A percentile compares a stretch with the other conserved stretches of the same genome.
phyloP scores from a whole-genome alignment of 2,888 invertebrate species.

The Chalcis sispes region DNA sequence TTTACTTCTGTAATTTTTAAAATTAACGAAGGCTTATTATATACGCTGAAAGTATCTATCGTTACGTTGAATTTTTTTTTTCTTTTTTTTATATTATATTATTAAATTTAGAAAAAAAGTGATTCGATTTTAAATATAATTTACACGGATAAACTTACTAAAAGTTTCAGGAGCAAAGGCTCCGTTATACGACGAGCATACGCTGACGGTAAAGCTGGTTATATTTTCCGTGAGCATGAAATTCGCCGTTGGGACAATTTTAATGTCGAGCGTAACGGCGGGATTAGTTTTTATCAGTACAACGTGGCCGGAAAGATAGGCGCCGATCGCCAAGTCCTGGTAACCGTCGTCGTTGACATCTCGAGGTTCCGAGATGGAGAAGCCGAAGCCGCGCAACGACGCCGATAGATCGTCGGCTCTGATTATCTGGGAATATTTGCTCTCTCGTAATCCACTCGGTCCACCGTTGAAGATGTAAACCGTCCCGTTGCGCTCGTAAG shows the following conservation, averaged over 20 bases:
- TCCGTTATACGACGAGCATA: slow-evolving; percentile 63
- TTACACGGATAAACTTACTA: slow-evolving; percentile 58
- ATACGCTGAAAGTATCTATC: neutral
- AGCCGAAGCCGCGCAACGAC: slow-evolving; percentile 72
- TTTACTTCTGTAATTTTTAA: slow-evolving; percentile 58
- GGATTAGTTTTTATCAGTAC: slow-evolving; percentile 72
- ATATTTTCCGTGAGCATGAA: slow-evolving; percentile 61
- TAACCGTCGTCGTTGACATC: slow-evolving; percentile 75
- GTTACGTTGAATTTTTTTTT: neutral
- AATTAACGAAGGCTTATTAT: neutral
- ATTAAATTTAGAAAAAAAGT: neutral
- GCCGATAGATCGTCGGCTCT: neutral
- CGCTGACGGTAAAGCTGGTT: slow-evolving; percentile 9
- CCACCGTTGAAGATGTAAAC: slow-evolving; percentile 65
- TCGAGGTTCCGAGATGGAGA: slow-evolving; percentile 70
- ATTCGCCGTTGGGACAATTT: slow-evolving; percentile 18
- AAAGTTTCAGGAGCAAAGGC: slow-evolving; percentile 60
- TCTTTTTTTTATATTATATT: neutral
- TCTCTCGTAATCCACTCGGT: slow-evolving; percentile 57
- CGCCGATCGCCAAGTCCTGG: slow-evolving; percentile 72
- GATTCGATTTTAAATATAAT: too few relatives aligned
- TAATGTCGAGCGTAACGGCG: slow-evolving; percentile 61
- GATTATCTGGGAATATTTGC: neutral
- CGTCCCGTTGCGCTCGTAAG: slow-evolving; percentile 69
- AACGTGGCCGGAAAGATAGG: slow-evolving; percentile 73